Evolutionary conservation across 2,113 vertebrate genomes (phyloP).

Genomic region (Corythaeola cristata): DNA sequence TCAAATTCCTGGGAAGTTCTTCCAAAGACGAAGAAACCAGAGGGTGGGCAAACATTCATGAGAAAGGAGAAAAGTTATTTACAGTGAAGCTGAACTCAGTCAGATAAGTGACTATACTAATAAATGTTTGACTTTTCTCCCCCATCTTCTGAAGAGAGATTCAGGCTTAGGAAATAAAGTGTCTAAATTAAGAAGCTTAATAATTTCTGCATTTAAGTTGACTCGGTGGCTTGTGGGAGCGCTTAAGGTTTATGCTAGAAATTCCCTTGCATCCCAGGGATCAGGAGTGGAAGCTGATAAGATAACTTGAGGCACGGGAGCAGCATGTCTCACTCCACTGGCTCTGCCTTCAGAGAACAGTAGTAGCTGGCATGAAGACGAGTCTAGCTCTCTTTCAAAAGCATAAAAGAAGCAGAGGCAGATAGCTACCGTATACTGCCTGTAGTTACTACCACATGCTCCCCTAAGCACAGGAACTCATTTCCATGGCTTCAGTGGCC

Average conservation of each 20-base stretch:
- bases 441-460: background rate
- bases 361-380: slow-evolving; percentile 5
- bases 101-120: slow-evolving; percentile 68
- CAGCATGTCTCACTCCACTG: slow-evolving; percentile 63
- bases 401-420: background rate
- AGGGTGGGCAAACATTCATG: background rate
- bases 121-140: slow-evolving; percentile 61
- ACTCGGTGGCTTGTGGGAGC: slow-evolving; percentile 64
- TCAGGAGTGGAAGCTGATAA: slow-evolving; percentile 69
- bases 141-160: slow-evolving; percentile 45
- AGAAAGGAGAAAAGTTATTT: slow-evolving; percentile 39
- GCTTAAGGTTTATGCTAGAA: slow-evolving; percentile 67
- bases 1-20: background rate
- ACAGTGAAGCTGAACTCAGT: slow-evolving; percentile 39
- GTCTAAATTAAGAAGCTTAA: slow-evolving; percentile 81
- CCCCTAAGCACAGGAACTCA: background rate
- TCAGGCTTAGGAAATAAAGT: slow-evolving; percentile 70
- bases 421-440: background rate
- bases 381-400: slow-evolving; percentile 9
- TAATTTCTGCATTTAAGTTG: slow-evolving; percentile 71
- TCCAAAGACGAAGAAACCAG: background rate
- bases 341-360: slow-evolving; percentile 55
- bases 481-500: background rate
- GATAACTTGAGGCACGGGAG: slow-evolving; percentile 41
- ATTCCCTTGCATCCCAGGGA: slow-evolving; percentile 68